Base-by-base conservation (phyloP, 2,888 invertebrate genomes). In the Cetonia aurata region DNA sequence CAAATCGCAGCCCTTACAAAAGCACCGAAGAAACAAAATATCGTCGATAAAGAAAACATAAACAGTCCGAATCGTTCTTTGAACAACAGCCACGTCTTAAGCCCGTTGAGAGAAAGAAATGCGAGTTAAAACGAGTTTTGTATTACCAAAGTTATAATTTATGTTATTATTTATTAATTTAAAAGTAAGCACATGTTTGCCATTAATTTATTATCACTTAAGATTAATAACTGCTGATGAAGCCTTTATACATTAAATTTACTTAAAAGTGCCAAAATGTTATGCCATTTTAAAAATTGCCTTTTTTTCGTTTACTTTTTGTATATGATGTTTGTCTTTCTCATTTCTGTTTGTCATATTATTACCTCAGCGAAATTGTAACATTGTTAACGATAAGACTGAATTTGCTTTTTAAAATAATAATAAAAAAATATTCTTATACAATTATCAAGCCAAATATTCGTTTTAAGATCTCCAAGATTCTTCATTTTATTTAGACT, bases 21-120 rank as follows among this genome's bases (percentile, higher is more conserved):
- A 76, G 76, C 79, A 13, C 79, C 83, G 48, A 84, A 82, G 60
- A 81, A 80, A 75, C 80, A 79, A 66, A 82, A 82, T 50, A 74
- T 76, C 42, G 77, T 84, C 67, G 86, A 86, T 67, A 88, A 88
- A 76, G 87, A 88, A 75, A 88, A 87, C 76, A 71, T 85, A 15
- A 78, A 79, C 19, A 84, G 83, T 73, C 83, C 85, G 9, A 83
- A 80, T 13, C 33, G 31, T 33, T 33, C 55, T n/a, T 33, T 37
- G 52, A 84, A 80, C 67, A 76, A 77, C 9, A 77, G 77, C 19
- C 79, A 78, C 41, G 77, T 81, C 9, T 82, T 82, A 37, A 87
- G 87, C 75, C 86, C 87, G 2, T 79, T 87, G 56, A 83, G 83
- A 74, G 85, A 85, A 75, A 81, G 85, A 70, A 87, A 87, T 37